Base-by-base conservation (phyloP, 2,113 vertebrate species). In the Oreochromis spilurus region DNA sequence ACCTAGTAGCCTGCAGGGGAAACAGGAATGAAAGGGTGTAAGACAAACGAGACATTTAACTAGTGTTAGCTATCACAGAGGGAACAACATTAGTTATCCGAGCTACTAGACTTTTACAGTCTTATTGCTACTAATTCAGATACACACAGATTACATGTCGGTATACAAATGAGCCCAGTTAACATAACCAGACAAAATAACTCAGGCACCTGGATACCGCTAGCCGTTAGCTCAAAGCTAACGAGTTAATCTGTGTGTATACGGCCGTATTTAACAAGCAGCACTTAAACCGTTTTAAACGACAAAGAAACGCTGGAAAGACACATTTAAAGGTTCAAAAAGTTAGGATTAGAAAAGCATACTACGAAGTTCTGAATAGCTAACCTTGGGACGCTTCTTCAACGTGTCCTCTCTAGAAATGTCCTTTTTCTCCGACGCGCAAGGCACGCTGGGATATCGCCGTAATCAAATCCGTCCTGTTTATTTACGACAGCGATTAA, bases 361-460 rank as follows among this genome's bases (percentile, higher is more conserved):
- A 17, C 10, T 24, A 34, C 1, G 3, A 3, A 19, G 34, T 80
- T 48, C 7, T 2, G 9, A 5, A 24, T 26, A 10, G 45, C 93
- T 94, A 92, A 95, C 95, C 94, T 93, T 92, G 89, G 57, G 4
- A 48, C 9, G 52, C 6, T 84, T 67, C 52, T 78, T 52, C 1
- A 34, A 29, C 38, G 48, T 67, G 94, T 94, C 95, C 94, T 94
- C 82, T 87, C 36, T 34, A 67, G n/a, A 79, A 38, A 38, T 45
- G 65, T 83, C 82, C 79, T 90, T 21, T 13, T n/a, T 6, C 13
- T 24, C 40, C 3, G 3, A 5, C 53, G 40, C 94, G 94, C 93
- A 92, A 3, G 31, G 96, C 53, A 92, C 88, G 31, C 43, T 94
- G 96, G 96, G 96, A 95, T 55, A 50, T 5, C 16, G 17, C 4